Evolutionary conservation across 1,140 invertebrate genomes (phyloP).

Genomic region (Delia radicum): DNA sequence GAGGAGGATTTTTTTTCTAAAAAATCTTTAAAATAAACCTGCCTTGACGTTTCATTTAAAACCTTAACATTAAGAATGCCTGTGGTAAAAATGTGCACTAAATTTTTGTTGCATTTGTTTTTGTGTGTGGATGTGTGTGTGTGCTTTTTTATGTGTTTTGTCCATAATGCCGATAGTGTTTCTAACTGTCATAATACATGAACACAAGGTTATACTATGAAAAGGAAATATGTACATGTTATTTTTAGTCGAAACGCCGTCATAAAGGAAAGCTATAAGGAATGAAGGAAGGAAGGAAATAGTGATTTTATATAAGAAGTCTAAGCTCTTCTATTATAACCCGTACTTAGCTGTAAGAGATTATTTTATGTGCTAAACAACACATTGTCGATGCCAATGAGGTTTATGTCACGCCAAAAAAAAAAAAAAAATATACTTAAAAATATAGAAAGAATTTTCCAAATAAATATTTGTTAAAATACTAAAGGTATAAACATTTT

Average conservation of each 20-base stretch:
- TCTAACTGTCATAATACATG: neutral
- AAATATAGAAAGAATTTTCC: too few species aligned
- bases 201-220: neutral
- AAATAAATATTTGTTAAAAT: too few species aligned
- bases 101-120: neutral
- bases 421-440: too few species aligned
- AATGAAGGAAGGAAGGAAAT: constrained; percentile 7
- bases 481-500: too few species aligned
- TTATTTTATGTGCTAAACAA: neutral
- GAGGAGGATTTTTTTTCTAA: too few species aligned
- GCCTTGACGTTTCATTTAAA: too few species aligned
- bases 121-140: neutral
- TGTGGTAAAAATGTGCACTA: too few species aligned
- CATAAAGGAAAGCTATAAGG: neutral
- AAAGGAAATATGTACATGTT: neutral
- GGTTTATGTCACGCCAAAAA: neutral
- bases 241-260: neutral
- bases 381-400: neutral
- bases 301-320: neutral
- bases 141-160: neutral
- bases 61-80: too few species aligned
- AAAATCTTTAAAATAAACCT: too few species aligned
- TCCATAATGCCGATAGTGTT: constrained; percentile 4
- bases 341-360: neutral
- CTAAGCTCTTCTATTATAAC: neutral